These are phyloP conservation scores for Mythimna vitellina DNA, from an alignment of 2,888 invertebrate species.

Conservation along the genomic window DNA sequence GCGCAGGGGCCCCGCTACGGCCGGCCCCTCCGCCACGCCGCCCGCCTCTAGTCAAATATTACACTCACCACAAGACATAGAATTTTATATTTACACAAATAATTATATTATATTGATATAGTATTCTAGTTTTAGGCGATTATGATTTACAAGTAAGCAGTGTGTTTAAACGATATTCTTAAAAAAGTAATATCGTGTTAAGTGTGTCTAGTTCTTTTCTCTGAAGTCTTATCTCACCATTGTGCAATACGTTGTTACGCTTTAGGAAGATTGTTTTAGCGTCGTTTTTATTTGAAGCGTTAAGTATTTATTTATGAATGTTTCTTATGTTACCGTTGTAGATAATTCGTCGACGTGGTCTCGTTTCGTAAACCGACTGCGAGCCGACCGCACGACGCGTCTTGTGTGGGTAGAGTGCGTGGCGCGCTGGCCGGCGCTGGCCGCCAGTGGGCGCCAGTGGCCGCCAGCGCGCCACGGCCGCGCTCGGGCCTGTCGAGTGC, in stretches of 20 bases:
- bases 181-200: constrained; percentile 73
- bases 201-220: constrained; percentile 83
- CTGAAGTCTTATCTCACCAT: constrained; percentile 71
- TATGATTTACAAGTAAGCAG: constrained; percentile 87
- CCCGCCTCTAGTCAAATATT: constrained; percentile 91
- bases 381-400: constrained; percentile 65
- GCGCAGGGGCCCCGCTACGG: constrained; percentile 33
- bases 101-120: constrained; percentile 90
- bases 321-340: constrained; percentile 76
- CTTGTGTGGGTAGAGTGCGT: constrained; percentile 33
- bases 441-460: background rate
- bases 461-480: constrained; percentile 16
- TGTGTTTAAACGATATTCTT: constrained; percentile 73
- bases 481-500: constrained; percentile 56
- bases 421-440: background rate
- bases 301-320: constrained; percentile 69
- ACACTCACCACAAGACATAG: constrained; percentile 89
- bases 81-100: constrained; percentile 91
- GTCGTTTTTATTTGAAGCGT: constrained; percentile 76
- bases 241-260: constrained; percentile 89
- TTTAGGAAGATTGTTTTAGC: constrained; percentile 84
- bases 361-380: constrained; percentile 73
- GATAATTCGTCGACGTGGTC: constrained; percentile 79
- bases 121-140: constrained; percentile 90
- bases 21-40: constrained; percentile 75